Percentiles rank a stretch among this genome's conserved stretches.
Conservation (phyloP, 2,888 invertebrate species). For the Polydrusus tereticollis region DNA sequence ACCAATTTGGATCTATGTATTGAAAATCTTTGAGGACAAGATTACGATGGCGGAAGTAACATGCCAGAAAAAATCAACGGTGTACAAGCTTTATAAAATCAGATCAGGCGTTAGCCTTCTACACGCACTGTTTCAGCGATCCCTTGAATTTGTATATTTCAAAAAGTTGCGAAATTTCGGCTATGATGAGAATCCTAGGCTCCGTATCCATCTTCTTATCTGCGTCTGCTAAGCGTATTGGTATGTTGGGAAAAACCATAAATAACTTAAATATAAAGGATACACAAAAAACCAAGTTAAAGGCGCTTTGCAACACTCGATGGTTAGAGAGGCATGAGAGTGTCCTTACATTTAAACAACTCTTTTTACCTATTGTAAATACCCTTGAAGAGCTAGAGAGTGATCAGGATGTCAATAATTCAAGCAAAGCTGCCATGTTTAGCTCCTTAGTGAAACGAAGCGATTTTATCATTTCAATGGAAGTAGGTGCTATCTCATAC, state of each 20-base stretch:
- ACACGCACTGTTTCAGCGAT: slow-evolving; percentile 8
- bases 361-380: background rate
- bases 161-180: background rate
- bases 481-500: background rate
- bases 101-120: background rate
- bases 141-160: background rate
- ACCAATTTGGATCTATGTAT: too few species aligned
- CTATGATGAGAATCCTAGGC: background rate
- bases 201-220: background rate
- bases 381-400: background rate
- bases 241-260: background rate
- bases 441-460: background rate
- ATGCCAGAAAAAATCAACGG: background rate
- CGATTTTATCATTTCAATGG: background rate
- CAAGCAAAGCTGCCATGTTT: slow-evolving; percentile 1
- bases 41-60: background rate
- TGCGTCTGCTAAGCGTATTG: background rate
- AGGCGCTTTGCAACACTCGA: slow-evolving; percentile 2
- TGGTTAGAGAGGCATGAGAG: slow-evolving; percentile 9
- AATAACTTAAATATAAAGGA: background rate
- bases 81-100: background rate
- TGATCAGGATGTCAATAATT: background rate
- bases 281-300: background rate
- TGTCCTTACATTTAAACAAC: slow-evolving; percentile 1
- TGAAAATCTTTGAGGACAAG: background rate